Base-by-base conservation (phyloP, 2,888 invertebrate species). In the Rhabditoides inermis region DNA sequence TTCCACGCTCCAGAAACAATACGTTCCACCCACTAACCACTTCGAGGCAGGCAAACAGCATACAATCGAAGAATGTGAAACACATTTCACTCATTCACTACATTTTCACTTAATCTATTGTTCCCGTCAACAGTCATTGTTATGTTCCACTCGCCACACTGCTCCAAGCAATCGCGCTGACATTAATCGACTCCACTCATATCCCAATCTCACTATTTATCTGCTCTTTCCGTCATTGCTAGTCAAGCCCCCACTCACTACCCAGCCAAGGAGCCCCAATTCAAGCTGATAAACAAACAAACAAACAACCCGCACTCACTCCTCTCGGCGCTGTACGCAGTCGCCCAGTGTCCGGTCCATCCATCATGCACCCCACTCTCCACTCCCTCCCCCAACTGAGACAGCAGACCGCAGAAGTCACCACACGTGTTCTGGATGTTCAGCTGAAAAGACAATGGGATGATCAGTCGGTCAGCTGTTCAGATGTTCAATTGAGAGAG, bases 291-390 rank as follows among this genome's bases (percentile, higher is more conserved):
- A n/a, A n/a, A n/a, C n/a, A n/a, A n/a, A n/a, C n/a, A n/a, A n/a
- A n/a, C n/a, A n/a, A n/a, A n/a, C n/a, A 18, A 35, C 2, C 28
- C 23, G 12, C 12, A 45, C 52, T 45, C n/a, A 67, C 67, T 67
- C 60, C 65, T 56, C n/a, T 67, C 58, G 10, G 51, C 53, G 6
- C 65, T 60, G 48, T 59, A 74, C 3, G 90, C 89, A n/a, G 86
- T 87, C 49, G 84, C 83, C 49, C 86, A 82, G 77, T 88, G 88
- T 0, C 94, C 94, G 25, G 90, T 87, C 94, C 94, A 95, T 28
- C 90, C 91, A 39, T 88, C 86, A 81, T 92, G 92, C 22, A 84
- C 84, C 39, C 84, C 82, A 26, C 91, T 85, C 59, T 84, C 84
- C 12, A 92, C 89, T 0, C 90, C 86, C 84, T 87, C 87, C 12